Evolutionary conservation across 2,888 invertebrate genomes (phyloP).

Genomic region (Ormia ochracea): DNA sequence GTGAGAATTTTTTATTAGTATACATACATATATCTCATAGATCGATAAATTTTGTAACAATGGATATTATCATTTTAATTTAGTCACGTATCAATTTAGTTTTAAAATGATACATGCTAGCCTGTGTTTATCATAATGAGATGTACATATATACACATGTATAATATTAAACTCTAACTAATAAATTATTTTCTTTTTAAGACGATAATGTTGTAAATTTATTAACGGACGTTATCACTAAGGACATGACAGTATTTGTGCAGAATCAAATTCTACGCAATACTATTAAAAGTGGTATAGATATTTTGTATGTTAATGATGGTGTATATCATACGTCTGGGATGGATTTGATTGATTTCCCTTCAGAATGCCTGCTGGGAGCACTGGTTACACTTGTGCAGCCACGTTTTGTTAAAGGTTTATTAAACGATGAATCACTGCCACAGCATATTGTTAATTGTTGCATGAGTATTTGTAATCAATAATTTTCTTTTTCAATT

Average conservation of each 20-base stretch:
- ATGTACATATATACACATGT: too few relatives aligned
- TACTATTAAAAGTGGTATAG: conserved; percentile 50
- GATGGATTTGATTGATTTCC: conserved; percentile 9
- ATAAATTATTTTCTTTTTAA: not conserved
- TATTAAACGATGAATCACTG: conserved; percentile 13
- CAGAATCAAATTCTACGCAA: conserved; percentile 47
- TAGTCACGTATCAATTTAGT: too few relatives aligned
- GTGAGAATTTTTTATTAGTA: too few relatives aligned
- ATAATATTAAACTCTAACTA: too few relatives aligned
- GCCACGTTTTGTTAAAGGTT: conserved; percentile 55
- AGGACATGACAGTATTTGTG: conserved; percentile 39
- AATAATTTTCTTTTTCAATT: not conserved
- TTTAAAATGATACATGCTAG: too few relatives aligned
- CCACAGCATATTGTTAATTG: conserved; percentile 48
- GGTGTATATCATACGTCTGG: conserved; percentile 27
- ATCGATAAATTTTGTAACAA: too few relatives aligned
- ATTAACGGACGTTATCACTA: conserved; percentile 40
- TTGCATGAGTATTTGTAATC: conserved; percentile 27
- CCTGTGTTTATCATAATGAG: too few relatives aligned
- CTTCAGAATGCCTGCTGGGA: conserved; percentile 50
- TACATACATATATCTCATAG: too few relatives aligned
- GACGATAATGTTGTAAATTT: conserved; percentile 43
- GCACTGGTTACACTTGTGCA: conserved; percentile 55
- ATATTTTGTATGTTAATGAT: conserved; percentile 63
- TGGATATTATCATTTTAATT: too few relatives aligned